Base-by-base conservation (phyloP, 2,797 vertebrate species). In the Halcyon chelicuti region DNA sequence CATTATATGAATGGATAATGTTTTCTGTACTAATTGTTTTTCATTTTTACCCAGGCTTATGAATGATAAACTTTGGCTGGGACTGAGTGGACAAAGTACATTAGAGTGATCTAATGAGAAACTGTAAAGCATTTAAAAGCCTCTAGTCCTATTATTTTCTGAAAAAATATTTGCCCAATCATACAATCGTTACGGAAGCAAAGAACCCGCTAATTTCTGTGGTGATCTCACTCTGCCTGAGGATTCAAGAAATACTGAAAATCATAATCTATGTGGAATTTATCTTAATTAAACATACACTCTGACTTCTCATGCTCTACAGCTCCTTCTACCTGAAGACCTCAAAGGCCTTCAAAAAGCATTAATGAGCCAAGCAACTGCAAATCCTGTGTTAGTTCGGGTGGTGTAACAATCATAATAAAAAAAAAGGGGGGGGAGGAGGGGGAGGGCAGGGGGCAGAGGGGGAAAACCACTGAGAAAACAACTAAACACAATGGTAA, bases 281-380 rank as follows among this genome's bases (percentile, higher is more conserved):
- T 63, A 52, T 93, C 62, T 76, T 76, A 94, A 92, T 92, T 95
- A 90, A 94, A 63, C 33, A 71, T 73, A 67, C 85, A 81, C 31
- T 83, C 28, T 19, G 16, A 60, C 73, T 83, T 78, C 49, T 76
- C 10, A 80, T 60, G 60, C 67, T 75, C 60, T 67, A 60, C 49
- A 73, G 79, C 82, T 78, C 47, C 67, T 79, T 95, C 60, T 18
- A 93, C 60, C 47, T 70, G 76, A 91, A 84, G 82, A 86, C 61
- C 79, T 96, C 60, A 75, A 79, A 83, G 40, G 47, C 51, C 66
- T 88, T 92, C 90, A 76, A 37, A 94, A 90, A 73, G 16, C 70
- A 66, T 66, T 94, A 95, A 96, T 18, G 70, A 96, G 86, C 42
- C 83, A 73, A 88, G 37, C n/a, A 58, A 20, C 57, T 46, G 26